Conservation (phyloP, 2,113 vertebrate species). For the Pelodiscus sinensis region DNA sequence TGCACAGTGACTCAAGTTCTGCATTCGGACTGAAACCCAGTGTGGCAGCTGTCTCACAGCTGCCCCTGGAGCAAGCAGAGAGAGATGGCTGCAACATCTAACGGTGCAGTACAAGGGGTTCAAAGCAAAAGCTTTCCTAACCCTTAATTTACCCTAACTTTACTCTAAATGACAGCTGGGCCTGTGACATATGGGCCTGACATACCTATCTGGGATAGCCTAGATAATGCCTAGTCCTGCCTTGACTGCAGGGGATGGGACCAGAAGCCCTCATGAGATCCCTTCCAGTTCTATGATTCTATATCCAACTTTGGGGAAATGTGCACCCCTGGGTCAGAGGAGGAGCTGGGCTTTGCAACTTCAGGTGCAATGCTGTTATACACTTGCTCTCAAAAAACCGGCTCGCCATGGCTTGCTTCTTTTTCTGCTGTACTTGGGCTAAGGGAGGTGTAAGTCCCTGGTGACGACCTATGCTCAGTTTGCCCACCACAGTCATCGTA, state of each 20-base stretch:
- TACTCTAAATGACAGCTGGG: background rate
- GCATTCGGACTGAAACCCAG: background rate
- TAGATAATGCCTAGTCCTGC: too few relatives aligned
- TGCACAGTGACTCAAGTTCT: background rate
- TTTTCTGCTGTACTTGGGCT: background rate
- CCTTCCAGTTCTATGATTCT: too few relatives aligned
- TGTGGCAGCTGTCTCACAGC: too few relatives aligned
- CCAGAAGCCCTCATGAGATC: too few relatives aligned
- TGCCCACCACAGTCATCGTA: background rate
- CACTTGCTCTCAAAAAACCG: background rate
- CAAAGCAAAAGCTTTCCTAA: background rate
- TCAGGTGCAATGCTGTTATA: background rate
- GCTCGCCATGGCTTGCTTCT: background rate
- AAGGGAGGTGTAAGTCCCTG: background rate
- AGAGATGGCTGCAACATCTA: background rate
- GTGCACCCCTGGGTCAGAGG: background rate
- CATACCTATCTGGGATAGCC: too few relatives aligned
- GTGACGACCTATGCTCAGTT: background rate
- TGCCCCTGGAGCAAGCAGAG: background rate
- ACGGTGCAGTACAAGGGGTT: background rate
- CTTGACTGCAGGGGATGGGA: too few relatives aligned
- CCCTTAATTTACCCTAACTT: background rate
- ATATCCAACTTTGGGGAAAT: background rate
- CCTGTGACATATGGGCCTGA: background rate
- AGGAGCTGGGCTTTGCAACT: background rate